phyloP scores from a whole-genome alignment of 2,888 invertebrate species.

The Ophonus ardosiacus region DNA sequence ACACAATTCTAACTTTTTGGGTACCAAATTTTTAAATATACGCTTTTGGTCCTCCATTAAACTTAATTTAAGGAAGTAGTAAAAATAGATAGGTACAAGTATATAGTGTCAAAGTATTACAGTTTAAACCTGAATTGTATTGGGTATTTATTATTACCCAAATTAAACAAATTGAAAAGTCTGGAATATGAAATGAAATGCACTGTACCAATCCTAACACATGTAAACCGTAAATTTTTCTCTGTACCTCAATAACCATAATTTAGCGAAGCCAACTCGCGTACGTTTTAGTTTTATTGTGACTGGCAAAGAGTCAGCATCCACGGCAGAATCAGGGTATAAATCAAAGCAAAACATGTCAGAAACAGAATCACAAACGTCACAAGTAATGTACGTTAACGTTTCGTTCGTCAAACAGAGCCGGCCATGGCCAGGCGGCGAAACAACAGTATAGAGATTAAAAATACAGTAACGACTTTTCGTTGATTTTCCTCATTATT shows the following conservation, averaged over 20 bases:
- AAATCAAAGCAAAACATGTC: conserved; percentile 49
- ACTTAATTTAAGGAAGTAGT: too few species aligned
- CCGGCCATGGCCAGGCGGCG: conserved; percentile 2
- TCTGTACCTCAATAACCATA: conserved; percentile 14
- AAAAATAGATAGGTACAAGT: too few species aligned
- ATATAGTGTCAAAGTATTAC: too few species aligned
- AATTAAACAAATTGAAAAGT: not conserved
- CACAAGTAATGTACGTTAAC: conserved; percentile 35
- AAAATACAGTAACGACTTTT: too few species aligned
- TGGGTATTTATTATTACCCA: too few species aligned
- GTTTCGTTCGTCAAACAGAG: conserved; percentile 37
- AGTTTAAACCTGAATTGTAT: too few species aligned
- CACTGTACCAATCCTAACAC: not conserved
- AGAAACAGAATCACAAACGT: conserved; percentile 46
- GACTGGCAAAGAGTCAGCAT: conserved; percentile 15
- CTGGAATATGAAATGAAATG: not conserved
- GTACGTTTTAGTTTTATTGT: conserved; percentile 32
- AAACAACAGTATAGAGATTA: not conserved
- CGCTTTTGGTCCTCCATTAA: too few species aligned
- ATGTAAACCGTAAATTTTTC: not conserved
- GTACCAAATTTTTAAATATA: too few species aligned
- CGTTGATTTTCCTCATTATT: too few species aligned
- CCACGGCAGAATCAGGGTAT: not conserved
- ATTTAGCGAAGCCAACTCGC: conserved; percentile 18
- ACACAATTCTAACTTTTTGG: too few species aligned